phyloP scores from a whole-genome alignment of 2,113 vertebrate species.

The Dendropsophus ebraccatus region DNA sequence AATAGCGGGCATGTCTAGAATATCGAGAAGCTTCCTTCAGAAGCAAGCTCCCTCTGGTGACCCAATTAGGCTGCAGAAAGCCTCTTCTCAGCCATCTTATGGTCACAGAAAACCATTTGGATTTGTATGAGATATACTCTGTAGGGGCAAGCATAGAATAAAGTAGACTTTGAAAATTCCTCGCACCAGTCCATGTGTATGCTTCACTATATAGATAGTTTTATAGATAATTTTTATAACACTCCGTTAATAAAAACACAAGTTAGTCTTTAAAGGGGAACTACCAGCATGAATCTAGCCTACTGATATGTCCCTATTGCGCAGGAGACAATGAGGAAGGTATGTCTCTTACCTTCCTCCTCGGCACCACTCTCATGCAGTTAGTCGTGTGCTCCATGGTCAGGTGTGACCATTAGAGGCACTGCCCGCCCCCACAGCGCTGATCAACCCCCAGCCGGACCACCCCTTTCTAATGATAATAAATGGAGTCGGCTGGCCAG shows the following conservation, averaged over 20 bases:
- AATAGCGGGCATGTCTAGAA: slow-evolving; percentile 37
- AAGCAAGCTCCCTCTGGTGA: slow-evolving; percentile 58
- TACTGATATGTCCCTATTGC: too few relatives aligned
- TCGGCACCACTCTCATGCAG: too few relatives aligned
- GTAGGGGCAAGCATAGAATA: slow-evolving; percentile 16
- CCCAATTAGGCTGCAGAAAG: slow-evolving; percentile 51
- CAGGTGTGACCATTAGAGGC: too few relatives aligned
- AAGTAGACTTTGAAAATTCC: slow-evolving; percentile 45
- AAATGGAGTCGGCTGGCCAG: too few relatives aligned
- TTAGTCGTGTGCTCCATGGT: too few relatives aligned
- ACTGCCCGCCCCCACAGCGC: too few relatives aligned
- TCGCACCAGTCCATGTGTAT: background rate
- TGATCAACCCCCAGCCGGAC: too few relatives aligned
- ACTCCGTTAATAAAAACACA: background rate
- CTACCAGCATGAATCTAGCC: too few relatives aligned
- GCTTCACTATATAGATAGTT: background rate
- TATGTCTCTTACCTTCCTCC: too few relatives aligned
- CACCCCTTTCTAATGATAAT: too few relatives aligned
- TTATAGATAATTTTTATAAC: background rate
- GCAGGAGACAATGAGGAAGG: too few relatives aligned
- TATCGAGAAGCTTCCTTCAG: slow-evolving; percentile 40
- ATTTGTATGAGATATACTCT: slow-evolving; percentile 53
- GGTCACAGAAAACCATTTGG: slow-evolving; percentile 54
- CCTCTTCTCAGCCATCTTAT: slow-evolving; percentile 47
- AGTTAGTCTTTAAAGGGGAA: too few relatives aligned